A percentile compares a stretch with the other conserved stretches of the same genome.
Evolutionary conservation across 2,113 vertebrate genomes (phyloP).

Genomic region (Nymphicus hollandicus): DNA sequence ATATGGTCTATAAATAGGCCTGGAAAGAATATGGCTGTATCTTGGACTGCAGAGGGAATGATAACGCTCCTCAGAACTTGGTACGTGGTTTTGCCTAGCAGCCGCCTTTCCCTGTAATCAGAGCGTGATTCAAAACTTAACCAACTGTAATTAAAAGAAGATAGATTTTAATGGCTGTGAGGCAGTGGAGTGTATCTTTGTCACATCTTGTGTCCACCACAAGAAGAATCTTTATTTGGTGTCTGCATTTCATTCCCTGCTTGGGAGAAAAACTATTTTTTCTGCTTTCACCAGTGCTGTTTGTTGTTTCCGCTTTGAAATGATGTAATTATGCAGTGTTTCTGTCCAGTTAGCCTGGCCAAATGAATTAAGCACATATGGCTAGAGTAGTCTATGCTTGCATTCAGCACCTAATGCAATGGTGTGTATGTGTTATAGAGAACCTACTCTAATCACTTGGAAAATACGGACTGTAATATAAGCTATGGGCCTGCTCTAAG

Average conservation of each 20-base stretch:
- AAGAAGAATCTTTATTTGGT: neutral
- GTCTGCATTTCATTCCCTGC: neutral
- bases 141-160: neutral
- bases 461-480: neutral
- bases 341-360: neutral
- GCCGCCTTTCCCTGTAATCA: neutral
- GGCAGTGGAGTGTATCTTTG: neutral
- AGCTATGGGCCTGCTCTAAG: neutral
- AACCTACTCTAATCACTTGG: neutral
- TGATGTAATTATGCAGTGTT: neutral
- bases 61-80: conserved; percentile 18
- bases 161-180: neutral
- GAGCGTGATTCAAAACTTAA: neutral
- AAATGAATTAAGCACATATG: neutral
- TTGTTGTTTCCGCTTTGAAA: neutral
- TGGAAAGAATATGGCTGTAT: conserved; percentile 53
- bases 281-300: neutral
- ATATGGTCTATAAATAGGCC: conserved; percentile 75
- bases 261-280: neutral
- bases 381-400: neutral
- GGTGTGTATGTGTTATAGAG: neutral
- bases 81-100: neutral
- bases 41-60: conserved; percentile 40
- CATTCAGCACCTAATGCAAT: neutral
- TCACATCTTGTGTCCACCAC: neutral